Evolutionary conservation across 2,888 invertebrate species (phyloP), one percentile per base, ranked within the genome.

Genomic region (Dicyrtoma fusca): DNA sequence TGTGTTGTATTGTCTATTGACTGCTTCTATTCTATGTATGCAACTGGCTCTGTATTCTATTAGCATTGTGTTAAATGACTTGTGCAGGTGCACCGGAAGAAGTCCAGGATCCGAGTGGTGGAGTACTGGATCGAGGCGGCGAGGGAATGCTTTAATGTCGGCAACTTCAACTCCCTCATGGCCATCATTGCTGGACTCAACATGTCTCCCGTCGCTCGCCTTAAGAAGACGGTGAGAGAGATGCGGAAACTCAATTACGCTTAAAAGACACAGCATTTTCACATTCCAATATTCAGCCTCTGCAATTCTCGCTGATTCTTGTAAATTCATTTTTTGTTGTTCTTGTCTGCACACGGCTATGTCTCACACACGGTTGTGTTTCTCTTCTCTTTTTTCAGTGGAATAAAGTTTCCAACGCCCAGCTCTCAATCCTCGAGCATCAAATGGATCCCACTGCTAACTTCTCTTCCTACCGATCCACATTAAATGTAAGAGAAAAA

Each of bases 381-480:
- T n/a, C n/a, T 53, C n/a, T 19, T 21, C 62, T 63, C 53, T 59
- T 69, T 63, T 81, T 84, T 83, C 84, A 94, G 92, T 94, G 94
- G 94, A 88, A 89, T 72, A 92, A 93, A 84, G 91, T 94, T 71
- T 92, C 92, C 83, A 91, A 90, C 74, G 91, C 90, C 62, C 92
- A 93, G 84, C 91, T 94, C 83, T 89, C 90, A 11, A 91, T 92
- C 76, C 86, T 92, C 81, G 92, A 92, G 85, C 92, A 94, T 84
- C 94, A 94, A 85, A 92, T 94, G 91, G 92, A 94, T 84, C 94
- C 94, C 13, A 91, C 91, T 81, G 92, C 91, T 82, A 94, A 94
- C 85, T 94, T 94, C 83, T 89, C 90, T 83, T 92, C 91, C 83
- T 94, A 94, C 84, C 87, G 94, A 76, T 92, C 93, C 62, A 94